Evolutionary conservation across 2,797 vertebrate species (phyloP).

Genomic region (Alcedo quadribrachys): DNA sequence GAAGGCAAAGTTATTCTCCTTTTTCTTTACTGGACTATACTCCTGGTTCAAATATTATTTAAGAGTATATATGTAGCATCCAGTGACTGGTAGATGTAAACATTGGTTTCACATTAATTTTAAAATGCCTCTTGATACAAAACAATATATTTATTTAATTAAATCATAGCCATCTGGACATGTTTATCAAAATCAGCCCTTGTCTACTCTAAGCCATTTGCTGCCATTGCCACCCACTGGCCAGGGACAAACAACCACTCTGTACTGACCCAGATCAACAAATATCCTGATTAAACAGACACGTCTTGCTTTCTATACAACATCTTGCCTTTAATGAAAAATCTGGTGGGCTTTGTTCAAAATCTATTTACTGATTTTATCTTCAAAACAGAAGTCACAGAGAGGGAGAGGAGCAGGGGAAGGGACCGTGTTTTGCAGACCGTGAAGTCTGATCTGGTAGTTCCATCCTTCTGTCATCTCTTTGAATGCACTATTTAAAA

Average conservation of each 20-base stretch:
- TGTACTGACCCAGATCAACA: slow-evolving; percentile 69
- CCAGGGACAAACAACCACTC: slow-evolving; percentile 46
- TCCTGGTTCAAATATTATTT: background rate
- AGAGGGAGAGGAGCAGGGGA: background rate
- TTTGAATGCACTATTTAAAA: background rate
- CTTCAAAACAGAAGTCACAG: slow-evolving; percentile 16
- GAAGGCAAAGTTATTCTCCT: background rate
- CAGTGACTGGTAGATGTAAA: background rate
- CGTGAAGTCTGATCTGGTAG: background rate
- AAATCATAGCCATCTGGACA: slow-evolving; percentile 69
- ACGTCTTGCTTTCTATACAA: slow-evolving; percentile 38
- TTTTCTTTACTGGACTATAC: background rate
- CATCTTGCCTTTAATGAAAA: slow-evolving; percentile 32
- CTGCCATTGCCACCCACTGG: slow-evolving; percentile 70
- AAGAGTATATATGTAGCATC: background rate
- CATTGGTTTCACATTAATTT: slow-evolving; percentile 39
- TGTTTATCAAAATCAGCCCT: slow-evolving; percentile 66
- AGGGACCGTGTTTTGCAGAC: background rate
- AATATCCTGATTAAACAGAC: slow-evolving; percentile 65
- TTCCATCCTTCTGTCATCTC: background rate
- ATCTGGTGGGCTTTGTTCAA: slow-evolving; percentile 21
- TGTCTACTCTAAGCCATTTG: slow-evolving; percentile 63
- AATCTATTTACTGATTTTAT: slow-evolving; percentile 35
- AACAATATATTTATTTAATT: slow-evolving; percentile 56
- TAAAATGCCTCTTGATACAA: background rate